These are phyloP conservation scores for Amphiura filiformis DNA, from an alignment of 35 echinoderm and acorn worm genomes.

Conservation along the genomic window DNA sequence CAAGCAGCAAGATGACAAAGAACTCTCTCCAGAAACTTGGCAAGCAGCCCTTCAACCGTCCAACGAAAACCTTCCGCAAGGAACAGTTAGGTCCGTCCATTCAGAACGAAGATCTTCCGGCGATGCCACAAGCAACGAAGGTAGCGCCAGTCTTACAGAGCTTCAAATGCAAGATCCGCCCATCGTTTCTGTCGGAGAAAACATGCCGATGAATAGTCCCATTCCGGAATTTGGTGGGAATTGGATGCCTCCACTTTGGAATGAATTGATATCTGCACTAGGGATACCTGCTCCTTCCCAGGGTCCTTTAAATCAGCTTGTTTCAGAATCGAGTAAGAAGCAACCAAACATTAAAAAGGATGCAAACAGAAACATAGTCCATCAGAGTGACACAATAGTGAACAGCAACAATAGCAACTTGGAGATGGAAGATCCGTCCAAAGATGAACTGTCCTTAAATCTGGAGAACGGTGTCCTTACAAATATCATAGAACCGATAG, in stretches of 20 bases:
- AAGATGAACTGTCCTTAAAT: not conserved
- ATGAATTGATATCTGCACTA: constrained; percentile 1
- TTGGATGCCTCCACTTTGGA: not conserved
- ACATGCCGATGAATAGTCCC: not conserved
- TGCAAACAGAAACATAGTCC: not conserved
- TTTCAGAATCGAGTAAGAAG: not conserved
- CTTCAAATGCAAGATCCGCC: constrained; percentile 14
- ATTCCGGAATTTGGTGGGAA: not conserved
- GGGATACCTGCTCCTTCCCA: not conserved
- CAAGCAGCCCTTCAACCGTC: constrained; percentile 40
- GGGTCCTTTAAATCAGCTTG: not conserved
- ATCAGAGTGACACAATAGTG: not conserved
- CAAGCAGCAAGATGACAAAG: constrained; percentile 15
- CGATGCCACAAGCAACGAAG: not conserved
- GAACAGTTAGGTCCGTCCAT: not conserved
- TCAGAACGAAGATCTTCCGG: constrained; percentile 13
- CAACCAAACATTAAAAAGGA: not conserved
- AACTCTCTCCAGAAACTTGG: constrained; percentile 56
- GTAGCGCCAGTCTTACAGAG: not conserved
- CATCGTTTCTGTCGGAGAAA: constrained; percentile 2
- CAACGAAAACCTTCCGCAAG: not conserved
- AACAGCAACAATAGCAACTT: not conserved
- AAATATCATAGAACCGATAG: constrained; percentile 30
- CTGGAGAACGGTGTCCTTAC: constrained; percentile 12
- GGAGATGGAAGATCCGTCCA: not conserved